Evolutionary conservation across 2,888 invertebrate genomes (phyloP).

Genomic region (Mythimna impura): DNA sequence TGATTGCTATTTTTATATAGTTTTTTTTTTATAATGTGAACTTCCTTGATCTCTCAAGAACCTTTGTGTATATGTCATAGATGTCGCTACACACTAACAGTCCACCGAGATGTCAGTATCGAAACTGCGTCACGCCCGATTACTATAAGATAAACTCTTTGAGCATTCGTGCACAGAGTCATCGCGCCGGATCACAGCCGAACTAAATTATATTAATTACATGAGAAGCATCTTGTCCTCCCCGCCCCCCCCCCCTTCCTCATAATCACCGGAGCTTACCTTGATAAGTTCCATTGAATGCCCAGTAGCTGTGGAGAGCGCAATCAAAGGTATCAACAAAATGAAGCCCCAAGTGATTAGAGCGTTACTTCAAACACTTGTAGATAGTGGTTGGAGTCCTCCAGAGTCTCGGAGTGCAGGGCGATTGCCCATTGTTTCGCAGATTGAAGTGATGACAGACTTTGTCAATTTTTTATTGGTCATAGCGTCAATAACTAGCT

Average conservation of each 20-base stretch:
- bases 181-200: too few relatives aligned
- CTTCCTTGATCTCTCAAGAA: too few relatives aligned
- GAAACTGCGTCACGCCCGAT: too few relatives aligned
- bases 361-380: neutral
- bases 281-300: conserved; percentile 43
- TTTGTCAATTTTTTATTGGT: neutral
- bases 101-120: too few relatives aligned
- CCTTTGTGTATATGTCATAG: too few relatives aligned
- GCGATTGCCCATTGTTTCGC: neutral
- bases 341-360: conserved; percentile 16
- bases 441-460: neutral
- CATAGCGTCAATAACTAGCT: neutral
- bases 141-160: too few relatives aligned
- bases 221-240: conserved; percentile 52
- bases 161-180: too few relatives aligned
- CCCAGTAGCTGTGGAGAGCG: neutral
- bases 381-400: neutral
- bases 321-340: neutral
- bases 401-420: neutral
- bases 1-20: too few relatives aligned
- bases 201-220: conserved; percentile 76
- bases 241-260: neutral
- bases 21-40: too few relatives aligned
- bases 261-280: conserved; percentile 12
- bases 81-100: too few relatives aligned